phyloP scores from a whole-genome alignment of 1,140 invertebrate genomes.

The Lutraria rhynchaena region DNA sequence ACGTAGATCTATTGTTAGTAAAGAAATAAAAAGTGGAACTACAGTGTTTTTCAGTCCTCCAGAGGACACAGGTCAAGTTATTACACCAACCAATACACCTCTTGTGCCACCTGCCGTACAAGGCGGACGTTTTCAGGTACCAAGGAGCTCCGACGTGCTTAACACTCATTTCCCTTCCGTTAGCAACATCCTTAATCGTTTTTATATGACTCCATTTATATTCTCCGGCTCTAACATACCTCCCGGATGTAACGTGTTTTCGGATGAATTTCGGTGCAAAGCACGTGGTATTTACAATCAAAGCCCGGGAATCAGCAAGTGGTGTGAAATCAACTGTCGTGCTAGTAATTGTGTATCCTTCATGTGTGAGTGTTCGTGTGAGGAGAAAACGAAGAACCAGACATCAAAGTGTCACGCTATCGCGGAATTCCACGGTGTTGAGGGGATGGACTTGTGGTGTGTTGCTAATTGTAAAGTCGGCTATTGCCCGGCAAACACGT shows the following conservation, averaged over 20 bases:
- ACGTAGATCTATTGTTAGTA: slow-evolving; percentile 24
- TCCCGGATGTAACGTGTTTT: slow-evolving; percentile 35
- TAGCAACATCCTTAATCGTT: slow-evolving; percentile 54
- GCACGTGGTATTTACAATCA: slow-evolving; percentile 51
- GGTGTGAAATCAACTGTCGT: slow-evolving; percentile 59
- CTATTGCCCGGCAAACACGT: slow-evolving; percentile 51
- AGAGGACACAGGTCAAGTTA: neutral
- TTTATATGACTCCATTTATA: slow-evolving; percentile 53
- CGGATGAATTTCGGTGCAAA: slow-evolving; percentile 55
- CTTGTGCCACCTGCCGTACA: neutral
- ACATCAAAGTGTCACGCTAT: slow-evolving; percentile 54
- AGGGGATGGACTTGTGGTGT: slow-evolving; percentile 58
- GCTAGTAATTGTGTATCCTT: slow-evolving; percentile 51
- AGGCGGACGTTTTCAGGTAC: neutral
- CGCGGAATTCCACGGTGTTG: slow-evolving; percentile 47
- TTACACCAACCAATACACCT: neutral
- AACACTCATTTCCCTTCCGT: slow-evolving; percentile 58
- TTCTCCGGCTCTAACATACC: slow-evolving; percentile 36
- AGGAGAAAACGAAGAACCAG: slow-evolving; percentile 14
- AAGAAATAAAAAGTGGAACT: slow-evolving; percentile 6
- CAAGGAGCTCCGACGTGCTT: slow-evolving; percentile 8
- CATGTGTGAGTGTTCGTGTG: slow-evolving; percentile 58
- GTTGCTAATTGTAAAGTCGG: slow-evolving; percentile 59
- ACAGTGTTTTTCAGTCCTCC: slow-evolving; percentile 13
- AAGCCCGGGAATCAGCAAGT: slow-evolving; percentile 50